Base-by-base conservation (phyloP, 2,888 invertebrate genomes). In the Morpho achilles region DNA sequence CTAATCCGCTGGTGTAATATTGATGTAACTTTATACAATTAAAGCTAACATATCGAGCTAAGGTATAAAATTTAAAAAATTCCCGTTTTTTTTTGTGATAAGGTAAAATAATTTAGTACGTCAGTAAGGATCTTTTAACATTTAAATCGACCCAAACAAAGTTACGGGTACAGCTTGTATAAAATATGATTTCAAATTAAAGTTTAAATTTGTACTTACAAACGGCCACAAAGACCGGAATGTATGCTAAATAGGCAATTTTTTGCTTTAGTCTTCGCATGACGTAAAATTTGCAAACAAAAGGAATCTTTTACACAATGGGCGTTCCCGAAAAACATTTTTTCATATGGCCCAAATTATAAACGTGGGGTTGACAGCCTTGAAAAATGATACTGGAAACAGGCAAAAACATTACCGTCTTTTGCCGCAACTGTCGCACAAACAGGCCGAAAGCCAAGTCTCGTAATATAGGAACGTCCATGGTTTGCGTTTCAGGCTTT, bases 331-430 rank as follows among this genome's bases (percentile, higher is more conserved):
- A n/a, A 41, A 58, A 47, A 56, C 52, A 57, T 60, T 58, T 58
- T 62, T 62, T 58, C 55, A 64, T 51, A 58, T 60, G 60, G 58
- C 60, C 60, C 53, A 58, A 58, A 62, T 64, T 60, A 61, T 62
- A 57, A 60, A 56, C 62, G 55, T 66, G 65, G 59, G 48, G 60
- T 43, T 65, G 65, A 65, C 65, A 62, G 64, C 60, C 50, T 56
- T 66, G 65, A 66, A 64, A 66, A 66, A 66, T 64, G 59, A 61
- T 53, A 59, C 59, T 56, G 57, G 55, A 60, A 46, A 56, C 53
- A 47, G 41, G 55, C 47, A 44, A 62, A 62, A 57, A 52, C 57
- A 59, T 62, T 59, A 64, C 55, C 56, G 57, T 54, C 62, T 62
- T 56, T 64, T 58, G 40, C 45, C 40, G 45, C 23, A 8, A 45